Evolutionary conservation across 2,113 vertebrate species (phyloP).

Genomic region (Scolopax mira): DNA sequence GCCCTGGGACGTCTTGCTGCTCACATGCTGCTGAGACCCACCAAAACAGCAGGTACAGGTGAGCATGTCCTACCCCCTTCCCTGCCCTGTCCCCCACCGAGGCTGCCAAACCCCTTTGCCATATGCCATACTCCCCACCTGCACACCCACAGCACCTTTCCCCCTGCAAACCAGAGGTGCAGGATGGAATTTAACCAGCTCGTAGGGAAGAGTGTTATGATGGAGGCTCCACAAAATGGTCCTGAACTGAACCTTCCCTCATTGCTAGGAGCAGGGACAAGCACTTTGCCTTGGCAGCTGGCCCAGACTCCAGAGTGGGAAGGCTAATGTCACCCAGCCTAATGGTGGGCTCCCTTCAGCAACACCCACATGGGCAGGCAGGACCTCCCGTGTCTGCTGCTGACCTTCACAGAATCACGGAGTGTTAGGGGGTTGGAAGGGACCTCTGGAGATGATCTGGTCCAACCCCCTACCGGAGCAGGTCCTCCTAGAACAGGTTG

Average conservation of each 20-base stretch:
- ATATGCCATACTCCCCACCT: not conserved
- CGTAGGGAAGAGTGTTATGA: accelerated
- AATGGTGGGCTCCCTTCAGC: not conserved
- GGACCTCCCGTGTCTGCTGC: not conserved
- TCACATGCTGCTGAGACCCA: not conserved
- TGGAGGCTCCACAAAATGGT: not conserved
- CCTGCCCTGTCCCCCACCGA: not conserved
- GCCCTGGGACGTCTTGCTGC: not conserved
- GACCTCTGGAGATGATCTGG: too few species aligned
- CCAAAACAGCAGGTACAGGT: not conserved
- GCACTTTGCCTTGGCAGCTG: not conserved
- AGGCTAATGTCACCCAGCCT: accelerated
- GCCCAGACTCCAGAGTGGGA: not conserved
- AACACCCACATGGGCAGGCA: accelerated
- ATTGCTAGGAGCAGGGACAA: not conserved
- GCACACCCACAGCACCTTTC: not conserved
- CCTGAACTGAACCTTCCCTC: not conserved
- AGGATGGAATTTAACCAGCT: not conserved
- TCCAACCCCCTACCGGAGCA: too few species aligned
- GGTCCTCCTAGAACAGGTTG: too few species aligned
- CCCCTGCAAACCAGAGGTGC: not conserved
- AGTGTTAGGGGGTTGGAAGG: too few species aligned
- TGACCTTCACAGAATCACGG: too few species aligned
- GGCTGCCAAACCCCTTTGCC: not conserved
- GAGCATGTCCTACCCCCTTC: not conserved